These are phyloP conservation scores for Phallusia fumigata DNA, from an alignment of 23 tunicate species.

Conservation along the genomic window DNA sequence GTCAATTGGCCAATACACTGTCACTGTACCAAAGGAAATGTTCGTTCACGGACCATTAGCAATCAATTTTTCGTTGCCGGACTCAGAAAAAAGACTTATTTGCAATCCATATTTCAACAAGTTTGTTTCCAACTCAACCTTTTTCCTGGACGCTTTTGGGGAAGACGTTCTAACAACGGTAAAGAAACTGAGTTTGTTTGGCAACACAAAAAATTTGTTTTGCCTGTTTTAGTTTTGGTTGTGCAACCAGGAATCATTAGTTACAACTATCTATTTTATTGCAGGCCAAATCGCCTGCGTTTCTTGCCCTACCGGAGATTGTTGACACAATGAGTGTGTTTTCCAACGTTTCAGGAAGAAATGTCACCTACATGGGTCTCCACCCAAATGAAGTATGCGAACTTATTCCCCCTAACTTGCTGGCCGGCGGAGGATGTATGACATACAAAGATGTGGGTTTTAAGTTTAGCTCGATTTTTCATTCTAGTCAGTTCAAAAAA, in stretches of 20 bases:
- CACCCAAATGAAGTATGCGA: conserved; percentile 44
- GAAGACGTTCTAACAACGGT: conserved; percentile 22
- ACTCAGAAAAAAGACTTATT: conserved; percentile 14
- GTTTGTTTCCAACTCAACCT: conserved; percentile 37
- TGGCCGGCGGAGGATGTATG: conserved; percentile 37
- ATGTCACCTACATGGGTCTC: conserved; percentile 24
- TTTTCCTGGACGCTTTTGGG: conserved; percentile 50
- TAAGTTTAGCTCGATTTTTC: too few species aligned
- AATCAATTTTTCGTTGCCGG: conserved; percentile 15
- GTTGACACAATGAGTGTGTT: conserved; percentile 7
- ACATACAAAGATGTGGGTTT: conserved; percentile 31
- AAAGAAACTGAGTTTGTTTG: too few species aligned
- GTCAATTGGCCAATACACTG: neutral
- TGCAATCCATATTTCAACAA: conserved; percentile 59
- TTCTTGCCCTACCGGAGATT: conserved; percentile 47
- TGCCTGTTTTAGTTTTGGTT: too few species aligned
- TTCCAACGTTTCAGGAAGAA: conserved; percentile 16
- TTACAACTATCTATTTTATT: too few species aligned
- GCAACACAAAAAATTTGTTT: too few species aligned
- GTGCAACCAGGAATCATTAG: too few species aligned
- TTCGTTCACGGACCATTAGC: conserved; percentile 65
- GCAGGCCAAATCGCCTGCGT: conserved; percentile 62
- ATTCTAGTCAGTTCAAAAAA: too few species aligned
- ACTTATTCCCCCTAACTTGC: conserved; percentile 36
- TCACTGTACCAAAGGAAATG: conserved; percentile 56